Conservation (phyloP, 2,888 invertebrate species). For the Congeria kusceri region DNA sequence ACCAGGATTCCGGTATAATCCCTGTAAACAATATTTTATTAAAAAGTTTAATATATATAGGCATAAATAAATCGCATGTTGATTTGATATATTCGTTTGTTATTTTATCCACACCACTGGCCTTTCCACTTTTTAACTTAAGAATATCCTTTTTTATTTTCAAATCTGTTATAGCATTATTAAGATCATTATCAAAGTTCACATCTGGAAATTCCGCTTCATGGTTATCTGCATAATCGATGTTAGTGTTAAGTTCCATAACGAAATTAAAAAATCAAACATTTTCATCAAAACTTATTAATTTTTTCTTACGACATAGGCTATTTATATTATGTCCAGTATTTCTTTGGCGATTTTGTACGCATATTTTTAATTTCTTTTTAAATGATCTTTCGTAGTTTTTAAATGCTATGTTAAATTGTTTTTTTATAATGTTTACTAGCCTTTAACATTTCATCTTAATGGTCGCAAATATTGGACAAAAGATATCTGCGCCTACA, state of each 20-base stretch:
- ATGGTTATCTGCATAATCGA: too few relatives aligned
- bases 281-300: background rate
- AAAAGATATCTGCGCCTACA: background rate
- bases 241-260: too few relatives aligned
- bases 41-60: constrained; percentile 12
- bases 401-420: background rate
- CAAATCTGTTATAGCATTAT: too few relatives aligned
- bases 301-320: background rate
- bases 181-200: too few relatives aligned
- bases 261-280: too few relatives aligned
- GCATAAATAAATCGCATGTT: background rate
- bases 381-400: background rate
- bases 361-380: background rate
- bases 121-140: background rate
- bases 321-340: background rate
- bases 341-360: background rate
- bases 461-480: background rate
- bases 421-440: background rate
- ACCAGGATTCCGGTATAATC: constrained; percentile 5
- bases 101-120: background rate
- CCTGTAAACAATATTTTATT: constrained; percentile 9
- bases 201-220: too few relatives aligned
- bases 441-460: background rate
- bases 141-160: constrained; percentile 3
- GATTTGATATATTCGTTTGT: constrained; percentile 7